Conservation (phyloP, 2,113 vertebrate genomes). For the Meriones unguiculatus region DNA sequence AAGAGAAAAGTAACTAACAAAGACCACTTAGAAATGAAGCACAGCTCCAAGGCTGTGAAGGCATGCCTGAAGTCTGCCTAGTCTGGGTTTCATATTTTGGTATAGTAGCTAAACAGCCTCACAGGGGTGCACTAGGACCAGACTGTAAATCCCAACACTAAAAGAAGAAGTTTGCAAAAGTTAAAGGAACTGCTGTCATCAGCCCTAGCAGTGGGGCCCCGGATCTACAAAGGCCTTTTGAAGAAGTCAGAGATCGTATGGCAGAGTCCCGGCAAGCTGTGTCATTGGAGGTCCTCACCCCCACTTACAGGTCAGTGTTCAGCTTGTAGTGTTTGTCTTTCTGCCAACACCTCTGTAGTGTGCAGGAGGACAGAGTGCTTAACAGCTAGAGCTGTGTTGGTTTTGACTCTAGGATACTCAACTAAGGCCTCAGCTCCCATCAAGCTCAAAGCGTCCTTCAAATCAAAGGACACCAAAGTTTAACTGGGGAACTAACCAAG, state of each 20-base stretch:
- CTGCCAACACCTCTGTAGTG: neutral
- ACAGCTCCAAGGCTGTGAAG: neutral
- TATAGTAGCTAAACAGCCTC: neutral
- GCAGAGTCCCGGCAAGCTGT: neutral
- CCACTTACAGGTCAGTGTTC: neutral
- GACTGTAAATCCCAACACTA: neutral
- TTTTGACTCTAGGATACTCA: neutral
- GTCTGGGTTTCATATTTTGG: neutral
- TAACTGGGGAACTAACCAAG: neutral
- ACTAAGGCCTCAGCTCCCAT: too few species aligned
- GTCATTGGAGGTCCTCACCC: neutral
- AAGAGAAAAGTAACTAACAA: neutral
- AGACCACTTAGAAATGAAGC: neutral
- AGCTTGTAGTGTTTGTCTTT: neutral
- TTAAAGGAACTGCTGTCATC: neutral
- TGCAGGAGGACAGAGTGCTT: too few species aligned
- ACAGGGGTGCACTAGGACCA: neutral
- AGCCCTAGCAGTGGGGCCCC: too few species aligned
- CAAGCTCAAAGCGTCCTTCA: neutral
- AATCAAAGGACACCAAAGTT: too few species aligned
- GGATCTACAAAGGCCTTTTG: neutral
- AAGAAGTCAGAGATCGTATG: neutral
- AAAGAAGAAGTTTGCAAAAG: neutral
- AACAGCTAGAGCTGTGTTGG: neutral
- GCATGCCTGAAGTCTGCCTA: neutral